Evolutionary conservation across 2,797 vertebrate genomes (phyloP), one percentile per base, ranked within the genome.

Genomic region (Enteromius fasciolatus): DNA sequence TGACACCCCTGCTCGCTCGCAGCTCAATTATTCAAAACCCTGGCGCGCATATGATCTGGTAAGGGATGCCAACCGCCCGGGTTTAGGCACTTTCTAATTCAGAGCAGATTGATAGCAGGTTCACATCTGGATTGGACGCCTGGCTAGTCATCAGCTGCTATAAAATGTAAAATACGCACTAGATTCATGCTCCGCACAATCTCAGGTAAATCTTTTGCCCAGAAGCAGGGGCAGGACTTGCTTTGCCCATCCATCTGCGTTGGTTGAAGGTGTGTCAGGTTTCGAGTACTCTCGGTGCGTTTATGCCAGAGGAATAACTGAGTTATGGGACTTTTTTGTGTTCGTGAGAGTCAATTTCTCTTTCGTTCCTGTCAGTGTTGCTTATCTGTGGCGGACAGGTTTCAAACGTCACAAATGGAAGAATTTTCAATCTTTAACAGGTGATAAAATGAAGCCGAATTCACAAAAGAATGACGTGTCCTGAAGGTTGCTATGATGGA

Each of bases 1-100:
- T 20, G 76, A 90, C 87, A 88, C 90, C 75, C 59, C 61, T 9
- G 23, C 66, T 64, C 4, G 0, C 52, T 44, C 23, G 59, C 64
- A 73, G 44, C 78, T 85, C 69, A 85, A 90, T 92, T 90, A 92
- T 92, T 92, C 88, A 91, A 88, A 89, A 80, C 83, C 39, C 77
- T 75, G 20, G 48, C 7, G 36, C 36, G 11, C 78, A 87, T 81
- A 20, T 66, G 81, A 87, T 87, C 28, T 46, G 44, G 6, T 52
- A 23, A 82, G 52, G 9, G 67, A 66, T 63, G 79, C 77, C 41
- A 33, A 61, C 31, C 9, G 9, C 33, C 68, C 10, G 14, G 14
- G 31, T 25, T 76, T 11, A 44, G 28, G 44, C 25, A 20, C 59
- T 82, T 66, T 52, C 33, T 15, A 64, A 63, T 76, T 83, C n/a